Percentiles rank a stretch among this genome's conserved stretches.
Evolutionary conservation across 1,140 invertebrate species (phyloP).

Genomic region (Stegodyphus dumicola): DNA sequence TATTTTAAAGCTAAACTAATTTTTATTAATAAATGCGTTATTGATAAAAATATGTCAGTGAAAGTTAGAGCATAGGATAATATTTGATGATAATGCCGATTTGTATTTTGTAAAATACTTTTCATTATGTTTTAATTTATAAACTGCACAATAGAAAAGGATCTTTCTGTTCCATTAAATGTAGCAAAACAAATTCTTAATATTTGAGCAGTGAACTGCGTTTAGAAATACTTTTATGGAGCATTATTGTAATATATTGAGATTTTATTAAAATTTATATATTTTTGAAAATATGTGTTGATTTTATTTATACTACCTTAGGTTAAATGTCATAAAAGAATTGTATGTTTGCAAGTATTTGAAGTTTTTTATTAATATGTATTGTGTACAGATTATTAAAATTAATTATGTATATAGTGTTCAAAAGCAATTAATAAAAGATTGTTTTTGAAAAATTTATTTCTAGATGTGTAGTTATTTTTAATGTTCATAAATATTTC

Average conservation of each 20-base stretch:
- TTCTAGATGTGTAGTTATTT: too few relatives aligned
- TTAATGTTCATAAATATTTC: too few relatives aligned
- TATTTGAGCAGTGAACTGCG: not conserved
- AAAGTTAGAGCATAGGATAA: too few relatives aligned
- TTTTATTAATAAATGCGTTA: too few relatives aligned
- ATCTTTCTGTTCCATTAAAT: not conserved
- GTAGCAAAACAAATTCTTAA: not conserved
- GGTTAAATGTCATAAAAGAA: not conserved
- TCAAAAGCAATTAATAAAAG: not conserved
- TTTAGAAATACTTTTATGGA: not conserved
- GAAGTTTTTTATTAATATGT: not conserved
- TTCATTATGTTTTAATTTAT: not conserved
- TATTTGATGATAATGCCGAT: too few relatives aligned
- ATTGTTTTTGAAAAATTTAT: not conserved
- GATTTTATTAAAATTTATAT: not conserved
- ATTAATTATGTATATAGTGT: not conserved
- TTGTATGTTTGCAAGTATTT: not conserved
- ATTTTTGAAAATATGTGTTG: not conserved
- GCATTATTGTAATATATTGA: not conserved
- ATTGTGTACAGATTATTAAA: conserved; percentile 1
- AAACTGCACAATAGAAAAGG: not conserved
- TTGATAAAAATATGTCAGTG: too few relatives aligned
- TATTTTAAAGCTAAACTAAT: too few relatives aligned
- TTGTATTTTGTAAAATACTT: not conserved
- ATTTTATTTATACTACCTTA: not conserved